Base-by-base conservation (phyloP, 2,888 invertebrate genomes). In the Eledona agricola region DNA sequence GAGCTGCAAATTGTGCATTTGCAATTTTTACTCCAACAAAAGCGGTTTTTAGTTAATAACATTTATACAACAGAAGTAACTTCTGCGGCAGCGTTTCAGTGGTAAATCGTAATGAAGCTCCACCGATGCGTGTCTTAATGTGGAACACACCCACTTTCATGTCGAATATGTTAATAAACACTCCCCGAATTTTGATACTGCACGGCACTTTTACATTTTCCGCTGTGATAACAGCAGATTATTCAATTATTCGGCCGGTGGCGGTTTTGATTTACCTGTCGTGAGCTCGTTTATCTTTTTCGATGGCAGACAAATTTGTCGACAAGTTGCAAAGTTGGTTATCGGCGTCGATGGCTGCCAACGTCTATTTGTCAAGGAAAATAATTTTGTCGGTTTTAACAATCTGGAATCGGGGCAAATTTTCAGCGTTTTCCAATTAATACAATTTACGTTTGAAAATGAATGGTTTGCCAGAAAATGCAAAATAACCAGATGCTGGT, bases 191-290 rank as follows among this genome's bases (percentile, higher is more conserved):
- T 59, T 61, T 55, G 55, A 56, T 60, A 57, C 53, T 20, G 61
- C 63, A 65, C 64, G 66, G 59, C 62, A 64, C 59, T 63, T 60
- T 61, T 62, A 59, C 58, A 65, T 60, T 65, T 66, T 64, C 64
- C 60, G 63, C 62, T 62, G 59, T 57, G 65, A 64, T 64, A 59
- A 54, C 58, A 55, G 51, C 55, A 58, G 64, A 66, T 66, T 65
- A 65, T 65, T 66, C 34, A 46, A 46, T 46, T 34, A 46, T 34
- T 46, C 42, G 42, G 46, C 34, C 46, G 46, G 26, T 35, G 35
- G 46, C 46, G 34, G 34, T 46, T 46, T 46, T 35, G 46, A 46
- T 42, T 42, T 42, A 42, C 42, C 29, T 31, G 42, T 22, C 11
- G 10, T 23, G 45, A 34, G 32, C 34, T 32, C 45, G 32, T 45